A percentile compares a stretch with the other conserved stretches of the same genome.
phyloP scores from a whole-genome alignment of 2,113 vertebrate genomes.

The Puma concolor region DNA sequence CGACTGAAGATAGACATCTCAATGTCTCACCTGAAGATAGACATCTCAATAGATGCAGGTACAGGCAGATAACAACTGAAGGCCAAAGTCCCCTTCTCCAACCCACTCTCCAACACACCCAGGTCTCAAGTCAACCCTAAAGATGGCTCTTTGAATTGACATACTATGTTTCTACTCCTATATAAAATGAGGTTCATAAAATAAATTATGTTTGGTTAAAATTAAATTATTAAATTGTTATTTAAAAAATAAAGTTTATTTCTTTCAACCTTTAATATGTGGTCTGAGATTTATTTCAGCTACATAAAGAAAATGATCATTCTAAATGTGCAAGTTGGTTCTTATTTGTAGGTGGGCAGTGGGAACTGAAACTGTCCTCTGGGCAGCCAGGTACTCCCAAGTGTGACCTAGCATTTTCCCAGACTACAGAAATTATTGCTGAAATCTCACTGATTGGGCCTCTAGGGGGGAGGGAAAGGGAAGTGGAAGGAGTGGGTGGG shows the following conservation, averaged over 20 bases:
- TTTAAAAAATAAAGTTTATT: constrained; percentile 38
- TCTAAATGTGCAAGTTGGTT: background rate
- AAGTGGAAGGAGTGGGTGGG: background rate
- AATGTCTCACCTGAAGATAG: background rate
- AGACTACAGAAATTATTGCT: constrained; percentile 37
- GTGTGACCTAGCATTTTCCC: constrained; percentile 23
- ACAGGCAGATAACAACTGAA: background rate
- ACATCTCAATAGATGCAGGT: background rate
- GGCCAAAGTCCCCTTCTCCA: background rate
- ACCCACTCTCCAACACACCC: background rate
- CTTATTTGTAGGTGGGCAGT: background rate
- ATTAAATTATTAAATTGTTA: background rate
- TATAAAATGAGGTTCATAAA: background rate
- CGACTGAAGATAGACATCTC: background rate
- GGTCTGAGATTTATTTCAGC: constrained; percentile 31
- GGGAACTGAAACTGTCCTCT: constrained; percentile 39
- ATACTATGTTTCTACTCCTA: background rate
- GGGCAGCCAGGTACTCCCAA: constrained; percentile 17
- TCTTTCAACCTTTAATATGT: constrained; percentile 33
- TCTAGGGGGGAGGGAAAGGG: background rate
- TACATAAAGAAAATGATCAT: constrained; percentile 42
- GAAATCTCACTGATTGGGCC: background rate
- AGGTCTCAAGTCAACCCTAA: background rate
- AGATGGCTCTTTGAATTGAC: background rate
- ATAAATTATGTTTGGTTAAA: background rate